Evolutionary conservation across 37 sponge, comb jelly and placozoan species (phyloP), one percentile per base, ranked within the genome.

Genomic region (Theonella swinhoei): DNA sequence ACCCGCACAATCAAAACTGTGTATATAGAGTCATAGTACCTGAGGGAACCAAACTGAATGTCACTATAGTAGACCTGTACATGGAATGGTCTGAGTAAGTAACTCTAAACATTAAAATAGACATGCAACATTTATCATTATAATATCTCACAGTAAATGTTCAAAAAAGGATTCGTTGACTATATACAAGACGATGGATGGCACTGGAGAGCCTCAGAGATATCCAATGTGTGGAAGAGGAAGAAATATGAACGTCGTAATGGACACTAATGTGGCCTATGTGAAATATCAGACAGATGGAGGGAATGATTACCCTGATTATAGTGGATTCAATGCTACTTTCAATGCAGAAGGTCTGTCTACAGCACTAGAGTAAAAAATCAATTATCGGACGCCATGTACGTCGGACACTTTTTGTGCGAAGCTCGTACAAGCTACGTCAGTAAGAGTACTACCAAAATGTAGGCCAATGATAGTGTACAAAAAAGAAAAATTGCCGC

Each of bases 21-120:
- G 79, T 62, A 3, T 91, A 87, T 84, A 74, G 64, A 5, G 75
- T 91, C 34, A 36, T 58, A 34, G 80, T 42, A 0, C 75, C 75
- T 5, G 68, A 54, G 29, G 79, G 76, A 7, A 74, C 74, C 35
- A 41, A 20, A 32, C 25, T 91, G 7, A 40, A 34, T 0, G 26
- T 91, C 3, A 58, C 39, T 4, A 47, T 90, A 23, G 2, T 8
- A 3, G 58, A 72, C 30, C 22, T 90, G 19, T 17, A 9, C 20
- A 33, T 90, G 8, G 72, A 71, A 42, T 31, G 7, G 29, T 75
- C n/a, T n/a, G n/a, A 26, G n/a, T 89, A 64, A 73, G 68, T 72
- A 47, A n/a, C n/a, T n/a, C n/a, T n/a, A n/a, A n/a, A n/a, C n/a
- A n/a, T n/a, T n/a, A n/a, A n/a, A n/a, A n/a, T n/a, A n/a, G n/a